phyloP scores from a whole-genome alignment of 2,888 invertebrate species.

The Meloe dianella region DNA sequence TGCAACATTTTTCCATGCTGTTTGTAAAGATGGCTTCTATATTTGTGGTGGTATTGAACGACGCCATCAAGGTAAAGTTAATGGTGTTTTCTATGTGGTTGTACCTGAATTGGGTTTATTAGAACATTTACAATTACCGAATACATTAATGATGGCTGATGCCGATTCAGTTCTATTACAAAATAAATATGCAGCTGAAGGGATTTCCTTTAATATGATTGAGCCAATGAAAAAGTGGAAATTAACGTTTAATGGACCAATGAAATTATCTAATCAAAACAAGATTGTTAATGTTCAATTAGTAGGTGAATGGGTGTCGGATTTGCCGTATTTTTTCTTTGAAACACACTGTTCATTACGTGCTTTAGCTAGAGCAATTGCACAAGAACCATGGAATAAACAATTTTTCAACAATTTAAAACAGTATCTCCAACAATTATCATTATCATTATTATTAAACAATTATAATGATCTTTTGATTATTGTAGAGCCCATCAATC shows the following conservation, averaged over 20 bases:
- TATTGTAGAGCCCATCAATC: slow-evolving; percentile 73
- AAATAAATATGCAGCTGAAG: slow-evolving; percentile 72
- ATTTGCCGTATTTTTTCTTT: slow-evolving; percentile 72
- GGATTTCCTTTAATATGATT: slow-evolving; percentile 69
- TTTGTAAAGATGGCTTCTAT: slow-evolving; percentile 68
- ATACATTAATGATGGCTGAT: slow-evolving; percentile 67
- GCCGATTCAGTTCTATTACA: slow-evolving; percentile 46
- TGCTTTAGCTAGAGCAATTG: slow-evolving; percentile 74
- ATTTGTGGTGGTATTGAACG: slow-evolving; percentile 72
- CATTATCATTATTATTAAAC: slow-evolving; percentile 12
- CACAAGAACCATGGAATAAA: slow-evolving; percentile 75
- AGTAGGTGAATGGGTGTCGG: slow-evolving; percentile 68
- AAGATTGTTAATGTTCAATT: slow-evolving; percentile 66
- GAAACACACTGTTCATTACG: slow-evolving; percentile 73
- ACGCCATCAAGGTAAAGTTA: slow-evolving; percentile 69
- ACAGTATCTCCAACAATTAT: too few relatives aligned
- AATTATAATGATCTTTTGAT: slow-evolving; percentile 14
- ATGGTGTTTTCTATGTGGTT: slow-evolving; percentile 71
- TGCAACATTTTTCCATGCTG: slow-evolving; percentile 78
- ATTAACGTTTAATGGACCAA: slow-evolving; percentile 71
- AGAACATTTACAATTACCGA: slow-evolving; percentile 72
- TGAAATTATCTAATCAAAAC: slow-evolving; percentile 64
- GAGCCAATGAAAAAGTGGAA: slow-evolving; percentile 79
- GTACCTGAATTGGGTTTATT: slow-evolving; percentile 74
- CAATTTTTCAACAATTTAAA: slow-evolving; percentile 70